Evolutionary conservation across 2,888 invertebrate genomes (phyloP).

Genomic region (Melitaea athalia): DNA sequence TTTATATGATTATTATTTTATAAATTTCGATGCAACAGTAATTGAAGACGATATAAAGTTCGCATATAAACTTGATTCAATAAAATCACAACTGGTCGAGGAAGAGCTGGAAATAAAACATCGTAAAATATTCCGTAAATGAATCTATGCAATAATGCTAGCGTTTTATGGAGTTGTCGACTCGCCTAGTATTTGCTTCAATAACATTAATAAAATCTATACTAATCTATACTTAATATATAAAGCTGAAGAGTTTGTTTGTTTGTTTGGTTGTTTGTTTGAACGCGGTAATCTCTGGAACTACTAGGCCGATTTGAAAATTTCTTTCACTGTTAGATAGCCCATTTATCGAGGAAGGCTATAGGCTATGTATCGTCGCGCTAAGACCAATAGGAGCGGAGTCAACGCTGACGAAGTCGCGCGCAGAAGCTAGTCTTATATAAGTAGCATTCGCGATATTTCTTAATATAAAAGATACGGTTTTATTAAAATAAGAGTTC

Average conservation of each 20-base stretch:
- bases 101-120: conserved; percentile 66
- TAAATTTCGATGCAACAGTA: conserved; percentile 19
- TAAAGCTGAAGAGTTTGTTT: no score
- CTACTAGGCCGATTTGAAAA: no score
- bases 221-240: no score
- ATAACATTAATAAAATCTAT: conserved; percentile 28
- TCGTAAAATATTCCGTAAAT: conserved; percentile 64
- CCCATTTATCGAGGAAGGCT: no score
- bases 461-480: conserved; percentile 9
- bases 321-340: no score
- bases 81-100: conserved; percentile 50
- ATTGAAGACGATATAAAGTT: conserved; percentile 38
- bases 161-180: conserved; percentile 42
- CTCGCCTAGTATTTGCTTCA: conserved; percentile 28
- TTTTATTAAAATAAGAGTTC: not conserved
- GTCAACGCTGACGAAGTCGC: no score
- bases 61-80: conserved; percentile 43
- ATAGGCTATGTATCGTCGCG: no score
- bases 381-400: no score
- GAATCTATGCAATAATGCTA: conserved; percentile 62
- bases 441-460: conserved; percentile 8
- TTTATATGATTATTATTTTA: not conserved
- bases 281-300: no score
- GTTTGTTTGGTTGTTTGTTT: no score
- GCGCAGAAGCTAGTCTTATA: no score